Conservation (phyloP, 2,888 invertebrate species). For the Noctuana brunneofusca region DNA sequence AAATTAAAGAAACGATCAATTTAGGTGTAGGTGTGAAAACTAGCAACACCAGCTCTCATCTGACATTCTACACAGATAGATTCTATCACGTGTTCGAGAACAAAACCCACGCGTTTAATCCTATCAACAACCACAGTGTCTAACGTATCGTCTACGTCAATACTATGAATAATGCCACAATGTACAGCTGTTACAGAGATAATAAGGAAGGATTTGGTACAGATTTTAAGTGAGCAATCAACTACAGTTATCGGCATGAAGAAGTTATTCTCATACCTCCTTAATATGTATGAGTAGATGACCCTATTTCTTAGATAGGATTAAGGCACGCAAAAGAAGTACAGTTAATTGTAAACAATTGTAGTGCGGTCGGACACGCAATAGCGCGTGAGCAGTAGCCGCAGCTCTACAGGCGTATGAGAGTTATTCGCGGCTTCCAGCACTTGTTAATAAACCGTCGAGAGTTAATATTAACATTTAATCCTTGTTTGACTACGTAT, state of each 20-base stretch:
- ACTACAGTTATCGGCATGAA: conserved; percentile 6
- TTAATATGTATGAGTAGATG: conserved; percentile 47
- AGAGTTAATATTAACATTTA: conserved; percentile 20
- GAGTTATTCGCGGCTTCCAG: conserved; percentile 2
- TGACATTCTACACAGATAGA: conserved; percentile 44
- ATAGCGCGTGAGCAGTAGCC: conserved; percentile 56
- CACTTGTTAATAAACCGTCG: conserved; percentile 11
- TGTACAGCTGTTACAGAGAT: conserved; percentile 23
- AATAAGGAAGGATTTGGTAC: conserved; percentile 14
- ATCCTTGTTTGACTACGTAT: not conserved
- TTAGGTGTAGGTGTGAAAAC: conserved; percentile 41
- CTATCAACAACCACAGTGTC: conserved; percentile 52
- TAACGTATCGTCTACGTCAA: conserved; percentile 60
- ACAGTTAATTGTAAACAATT: conserved; percentile 77
- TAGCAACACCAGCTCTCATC: conserved; percentile 33
- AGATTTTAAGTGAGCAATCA: not conserved
- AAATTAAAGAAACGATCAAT: conserved; percentile 20
- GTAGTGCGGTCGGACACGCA: conserved; percentile 76
- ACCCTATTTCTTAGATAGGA: conserved; percentile 72
- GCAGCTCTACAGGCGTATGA: conserved; percentile 46
- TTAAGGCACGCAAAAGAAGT: conserved; percentile 76
- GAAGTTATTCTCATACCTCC: conserved; percentile 14
- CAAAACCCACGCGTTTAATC: conserved; percentile 57
- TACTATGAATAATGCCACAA: conserved; percentile 50
- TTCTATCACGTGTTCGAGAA: conserved; percentile 55